Evolutionary conservation across 2,888 invertebrate species (phyloP).

Genomic region (Agriopis marginaria): DNA sequence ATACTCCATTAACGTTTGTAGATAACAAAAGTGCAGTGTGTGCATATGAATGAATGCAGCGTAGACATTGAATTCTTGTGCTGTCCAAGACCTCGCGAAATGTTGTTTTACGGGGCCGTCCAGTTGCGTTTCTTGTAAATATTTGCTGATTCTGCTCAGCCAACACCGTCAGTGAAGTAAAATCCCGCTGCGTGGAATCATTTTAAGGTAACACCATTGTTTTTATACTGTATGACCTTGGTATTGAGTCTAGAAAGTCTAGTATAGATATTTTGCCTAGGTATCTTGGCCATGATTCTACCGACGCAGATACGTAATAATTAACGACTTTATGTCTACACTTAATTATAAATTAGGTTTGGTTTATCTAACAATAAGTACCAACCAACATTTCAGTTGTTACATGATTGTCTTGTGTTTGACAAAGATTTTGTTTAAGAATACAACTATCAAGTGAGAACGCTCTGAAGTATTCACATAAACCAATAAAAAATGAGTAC

Average conservation of each 20-base stretch:
- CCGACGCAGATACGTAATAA: not conserved
- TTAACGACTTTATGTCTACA: not conserved
- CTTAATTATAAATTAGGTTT: not conserved
- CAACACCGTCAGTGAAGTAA: constrained; percentile 15
- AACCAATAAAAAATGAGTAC: not conserved
- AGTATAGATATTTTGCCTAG: constrained; percentile 6
- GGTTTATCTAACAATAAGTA: not conserved
- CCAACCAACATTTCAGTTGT: no score
- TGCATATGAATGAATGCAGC: not conserved
- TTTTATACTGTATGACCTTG: constrained; percentile 53
- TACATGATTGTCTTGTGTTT: no score
- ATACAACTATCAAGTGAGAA: not conserved
- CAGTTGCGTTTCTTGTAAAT: constrained; percentile 56
- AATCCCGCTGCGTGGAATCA: constrained; percentile 33
- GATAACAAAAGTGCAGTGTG: constrained; percentile 25
- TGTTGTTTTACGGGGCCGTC: constrained; percentile 53
- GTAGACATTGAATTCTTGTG: constrained; percentile 37
- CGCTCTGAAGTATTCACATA: not conserved
- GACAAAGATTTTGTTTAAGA: not conserved
- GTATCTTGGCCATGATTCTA: constrained; percentile 23
- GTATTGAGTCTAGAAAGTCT: constrained; percentile 37
- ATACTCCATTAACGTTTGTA: not conserved
- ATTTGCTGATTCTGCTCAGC: constrained; percentile 49
- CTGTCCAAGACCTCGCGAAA: constrained; percentile 54
- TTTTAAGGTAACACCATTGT: constrained; percentile 47